Base-by-base conservation (phyloP, 2,888 invertebrate genomes). In the Phasia obesa region DNA sequence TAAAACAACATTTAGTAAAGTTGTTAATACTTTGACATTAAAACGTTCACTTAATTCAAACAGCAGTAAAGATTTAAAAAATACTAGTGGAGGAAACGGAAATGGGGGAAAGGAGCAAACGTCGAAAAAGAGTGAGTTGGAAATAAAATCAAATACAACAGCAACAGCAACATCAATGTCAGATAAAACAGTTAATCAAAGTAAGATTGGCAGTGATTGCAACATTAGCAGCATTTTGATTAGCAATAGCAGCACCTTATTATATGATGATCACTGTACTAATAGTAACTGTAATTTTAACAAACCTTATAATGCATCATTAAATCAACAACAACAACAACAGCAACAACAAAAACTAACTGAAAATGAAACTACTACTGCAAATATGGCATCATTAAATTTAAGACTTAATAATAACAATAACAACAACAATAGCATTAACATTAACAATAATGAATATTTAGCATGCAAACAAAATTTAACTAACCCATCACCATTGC, bases 311-410 rank as follows among this genome's bases (percentile, higher is more conserved):
- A 62, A 64, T 78, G 67, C 74, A 65, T 71, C 76, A 65, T 69
- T 81, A 81, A 81, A 60, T 64, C 77, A 76, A 65, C 84, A 67
- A 27, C 69, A 59, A 38, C 81, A 60, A 23, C 49, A 47, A 44
- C 76, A n/a, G n/a, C n/a, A n/a, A n/a, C n/a, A 59, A 38, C 81
- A 60, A 23, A 53, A 47, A 44, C 76, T 70, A 78, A 83, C 79
- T 35, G 44, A 64, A 17, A 57, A 60, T 44, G n/a, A 38, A 64
- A 65, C 71, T 57, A 67, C 79, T 55, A 31, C 80, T 53, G 71
- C 74, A 51, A 86, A 85, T 7, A 17, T 31, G 84, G 67, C 85
- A 84, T 59, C 85, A 73, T 67, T 76, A 74, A 71, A 64, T 67
- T 59, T 80, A 73, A 77, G 76, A 53, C 64, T 49, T 19, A 62